Evolutionary conservation across 2,888 invertebrate species (phyloP).

Genomic region (Torymus tubicola): DNA sequence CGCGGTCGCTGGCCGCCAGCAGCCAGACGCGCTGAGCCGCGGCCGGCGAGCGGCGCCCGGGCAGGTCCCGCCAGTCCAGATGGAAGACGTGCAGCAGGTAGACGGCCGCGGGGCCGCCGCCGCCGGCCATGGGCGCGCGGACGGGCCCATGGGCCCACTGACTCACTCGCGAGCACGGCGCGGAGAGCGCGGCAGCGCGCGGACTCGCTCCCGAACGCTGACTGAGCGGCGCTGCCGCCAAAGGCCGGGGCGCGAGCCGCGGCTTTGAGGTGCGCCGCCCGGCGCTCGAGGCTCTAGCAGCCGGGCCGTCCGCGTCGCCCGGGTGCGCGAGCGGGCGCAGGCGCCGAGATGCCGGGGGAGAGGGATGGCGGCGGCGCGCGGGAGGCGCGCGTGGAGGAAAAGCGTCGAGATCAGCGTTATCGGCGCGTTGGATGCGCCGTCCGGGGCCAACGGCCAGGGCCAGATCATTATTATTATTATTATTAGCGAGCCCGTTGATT

Average conservation of each 20-base stretch:
- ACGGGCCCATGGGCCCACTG: not conserved
- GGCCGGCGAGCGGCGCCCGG: constrained; percentile 61
- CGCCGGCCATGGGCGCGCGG: not conserved
- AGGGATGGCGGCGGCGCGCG: not conserved
- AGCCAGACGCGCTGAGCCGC: constrained; percentile 71
- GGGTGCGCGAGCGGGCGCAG: not conserved
- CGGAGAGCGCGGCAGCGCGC: constrained; percentile 60
- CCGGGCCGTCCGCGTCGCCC: constrained; percentile 63
- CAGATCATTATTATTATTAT: constrained; percentile 33
- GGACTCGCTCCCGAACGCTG: constrained; percentile 75
- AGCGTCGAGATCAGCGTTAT: not conserved
- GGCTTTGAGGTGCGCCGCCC: constrained; percentile 75
- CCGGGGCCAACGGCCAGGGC: no score
- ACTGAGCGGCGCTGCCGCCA: constrained; percentile 75
- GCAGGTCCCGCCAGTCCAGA: constrained; percentile 76
- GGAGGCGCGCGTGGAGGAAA: not conserved
- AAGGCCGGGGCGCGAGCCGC: constrained; percentile 74
- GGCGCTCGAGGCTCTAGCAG: constrained; percentile 74
- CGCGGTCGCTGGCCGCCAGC: constrained; percentile 76
- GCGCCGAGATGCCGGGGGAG: constrained; percentile 35
- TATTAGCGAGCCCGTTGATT: constrained; percentile 32
- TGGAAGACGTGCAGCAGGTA: constrained; percentile 75
- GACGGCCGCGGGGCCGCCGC: constrained; percentile 59
- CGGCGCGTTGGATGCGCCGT: constrained; percentile 14
- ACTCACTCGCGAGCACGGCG: not conserved